Evolutionary conservation across 2,888 invertebrate genomes (phyloP), one percentile per base, ranked within the genome.

Genomic region (Xanthorhoe spadicearia): DNA sequence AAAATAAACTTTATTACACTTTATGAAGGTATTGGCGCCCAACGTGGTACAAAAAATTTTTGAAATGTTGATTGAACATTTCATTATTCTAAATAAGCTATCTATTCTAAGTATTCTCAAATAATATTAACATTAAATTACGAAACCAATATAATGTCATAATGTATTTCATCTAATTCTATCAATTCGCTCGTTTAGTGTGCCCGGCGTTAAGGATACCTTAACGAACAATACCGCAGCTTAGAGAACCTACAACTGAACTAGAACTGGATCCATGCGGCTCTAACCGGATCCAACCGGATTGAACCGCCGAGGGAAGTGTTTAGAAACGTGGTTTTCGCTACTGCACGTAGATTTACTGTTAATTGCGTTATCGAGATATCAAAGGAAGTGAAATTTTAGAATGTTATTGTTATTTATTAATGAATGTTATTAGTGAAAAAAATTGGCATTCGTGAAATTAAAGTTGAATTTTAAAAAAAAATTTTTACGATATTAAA

Each of bases 291-390:
- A 46, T 56, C 19, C 17, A 53, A 8, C 51, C 51, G 59, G 61
- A 53, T 66, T 43, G 46, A 53, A 43, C 58, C 35, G 54, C 19
- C 35, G 38, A 51, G 17, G 18, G 50, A 48, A 32, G 28, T 15
- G 56, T 38, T 32, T 28, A 28, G 64, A 55, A 63, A 68, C 68
- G 64, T 64, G 68, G 64, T 68, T 52, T 61, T 57, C 50, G 49
- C 9, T n/a, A 10, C 43, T 7, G 32, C 8, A 43, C 49, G 59
- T 61, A 68, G 68, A 64, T 61, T 64, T 68, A 61, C 64, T 28
- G 51, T 53, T 68, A 68, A 68, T 61, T 68, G 68, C 57, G 60
- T 50, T 61, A 35, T 48, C 17, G 4, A 48, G 15, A 1, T 17
- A 8, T 48, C 17, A 8, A 17, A 17, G 17, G 15, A 15, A 43